These are phyloP conservation scores for Ametastegia equiseti DNA, from an alignment of 2,888 invertebrate species.

Conservation along the genomic window DNA sequence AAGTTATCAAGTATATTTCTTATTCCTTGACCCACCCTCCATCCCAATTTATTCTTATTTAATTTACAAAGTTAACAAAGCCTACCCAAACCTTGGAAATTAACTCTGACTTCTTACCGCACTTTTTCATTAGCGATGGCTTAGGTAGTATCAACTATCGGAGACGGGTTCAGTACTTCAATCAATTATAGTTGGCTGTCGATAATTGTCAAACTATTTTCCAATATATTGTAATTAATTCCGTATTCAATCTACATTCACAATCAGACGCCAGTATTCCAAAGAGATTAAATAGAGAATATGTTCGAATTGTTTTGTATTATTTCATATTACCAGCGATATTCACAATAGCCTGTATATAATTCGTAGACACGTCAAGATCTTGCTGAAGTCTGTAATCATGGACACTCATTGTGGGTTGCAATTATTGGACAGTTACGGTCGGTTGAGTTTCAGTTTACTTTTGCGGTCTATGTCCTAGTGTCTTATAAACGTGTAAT, in stretches of 20 bases:
- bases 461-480: background rate
- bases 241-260: background rate
- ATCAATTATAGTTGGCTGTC: background rate
- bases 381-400: background rate
- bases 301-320: no score
- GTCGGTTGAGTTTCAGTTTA: background rate
- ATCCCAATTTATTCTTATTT: background rate
- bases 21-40: background rate
- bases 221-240: background rate
- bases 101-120: background rate
- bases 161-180: background rate
- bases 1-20: background rate
- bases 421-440: background rate
- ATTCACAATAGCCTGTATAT: background rate
- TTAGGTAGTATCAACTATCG: background rate
- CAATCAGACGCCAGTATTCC: no score
- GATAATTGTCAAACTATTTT: background rate
- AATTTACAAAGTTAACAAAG: constrained; percentile 2
- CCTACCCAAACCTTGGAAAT: no score
- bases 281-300: no score
- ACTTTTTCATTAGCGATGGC: background rate
- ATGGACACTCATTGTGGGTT: background rate
- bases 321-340: background rate
- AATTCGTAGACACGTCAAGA: background rate
- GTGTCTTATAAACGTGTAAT: background rate